phyloP scores from a whole-genome alignment of 2,888 invertebrate species.

The Nysson spinosus region DNA sequence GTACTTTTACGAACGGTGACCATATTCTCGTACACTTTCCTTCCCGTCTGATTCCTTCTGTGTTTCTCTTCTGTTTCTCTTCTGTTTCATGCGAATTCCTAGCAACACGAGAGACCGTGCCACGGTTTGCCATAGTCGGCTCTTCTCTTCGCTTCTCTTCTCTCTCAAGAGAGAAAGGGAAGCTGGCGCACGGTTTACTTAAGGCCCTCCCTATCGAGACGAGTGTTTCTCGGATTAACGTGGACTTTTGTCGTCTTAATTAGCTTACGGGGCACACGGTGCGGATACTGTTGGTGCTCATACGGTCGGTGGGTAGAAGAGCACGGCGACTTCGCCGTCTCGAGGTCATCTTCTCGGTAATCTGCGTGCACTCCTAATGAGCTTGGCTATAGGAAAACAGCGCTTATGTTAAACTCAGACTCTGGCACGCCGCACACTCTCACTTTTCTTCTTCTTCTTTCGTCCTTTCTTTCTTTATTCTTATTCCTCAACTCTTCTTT shows the following conservation, averaged over 20 bases:
- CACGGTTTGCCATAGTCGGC: neutral
- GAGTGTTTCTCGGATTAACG: slow-evolving; percentile 65
- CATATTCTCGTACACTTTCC: slow-evolving; percentile 2
- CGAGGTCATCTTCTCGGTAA: slow-evolving; percentile 66
- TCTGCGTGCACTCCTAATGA: slow-evolving; percentile 66
- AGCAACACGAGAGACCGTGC: neutral
- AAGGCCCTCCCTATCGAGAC: slow-evolving; percentile 52
- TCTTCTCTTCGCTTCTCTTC: too few relatives aligned
- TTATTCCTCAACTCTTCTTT: neutral
- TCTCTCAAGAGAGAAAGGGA: too few relatives aligned
- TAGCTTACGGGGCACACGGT: slow-evolving; percentile 66
- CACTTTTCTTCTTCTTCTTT: slow-evolving; percentile 35
- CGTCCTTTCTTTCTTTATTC: slow-evolving; percentile 2
- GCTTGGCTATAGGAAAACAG: slow-evolving; percentile 62
- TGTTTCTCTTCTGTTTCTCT: slow-evolving; percentile 4
- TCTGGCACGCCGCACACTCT: slow-evolving; percentile 55
- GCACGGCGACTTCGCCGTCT: slow-evolving; percentile 56
- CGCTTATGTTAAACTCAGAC: slow-evolving; percentile 64
- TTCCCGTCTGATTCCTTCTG: slow-evolving; percentile 8
- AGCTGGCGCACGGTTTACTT: slow-evolving; percentile 29
- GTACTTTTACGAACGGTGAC: slow-evolving; percentile 7
- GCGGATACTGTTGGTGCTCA: slow-evolving; percentile 48
- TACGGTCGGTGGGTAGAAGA: slow-evolving; percentile 54
- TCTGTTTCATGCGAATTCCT: slow-evolving; percentile 34
- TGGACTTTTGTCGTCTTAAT: slow-evolving; percentile 73